phyloP scores from a whole-genome alignment of 2,113 vertebrate genomes.

The Antechinus flavipes region DNA sequence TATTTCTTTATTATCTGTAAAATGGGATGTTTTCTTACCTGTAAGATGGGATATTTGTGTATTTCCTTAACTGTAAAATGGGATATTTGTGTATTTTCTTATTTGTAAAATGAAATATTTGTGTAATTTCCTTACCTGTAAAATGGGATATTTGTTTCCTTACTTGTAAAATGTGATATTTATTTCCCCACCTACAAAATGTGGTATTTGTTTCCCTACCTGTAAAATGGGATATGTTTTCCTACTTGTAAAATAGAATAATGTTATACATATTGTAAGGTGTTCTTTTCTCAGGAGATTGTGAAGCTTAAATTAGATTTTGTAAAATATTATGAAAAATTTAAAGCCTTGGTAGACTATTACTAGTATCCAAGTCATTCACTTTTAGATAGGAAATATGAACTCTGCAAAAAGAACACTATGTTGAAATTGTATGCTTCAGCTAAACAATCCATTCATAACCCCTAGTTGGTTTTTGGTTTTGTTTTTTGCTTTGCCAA shows the following conservation, averaged over 20 bases:
- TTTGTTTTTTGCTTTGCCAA: not conserved
- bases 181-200: too few relatives aligned
- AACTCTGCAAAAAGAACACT: not conserved
- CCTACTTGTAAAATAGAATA: not conserved
- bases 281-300: not conserved
- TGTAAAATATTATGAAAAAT: not conserved
- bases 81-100: too few relatives aligned
- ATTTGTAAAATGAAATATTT: too few relatives aligned
- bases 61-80: too few relatives aligned
- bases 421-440: not conserved
- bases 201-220: not conserved
- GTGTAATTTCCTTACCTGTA: not conserved
- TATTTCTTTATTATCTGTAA: not conserved
- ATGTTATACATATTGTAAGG: not conserved
- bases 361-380: not conserved
- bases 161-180: too few relatives aligned
- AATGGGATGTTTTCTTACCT: not conserved
- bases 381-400: not conserved
- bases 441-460: not conserved
- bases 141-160: not conserved
- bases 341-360: not conserved
- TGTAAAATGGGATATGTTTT: too few relatives aligned
- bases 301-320: not conserved
- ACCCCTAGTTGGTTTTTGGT: not conserved
- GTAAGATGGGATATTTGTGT: not conserved